Evolutionary conservation across 2,888 invertebrate species (phyloP), one percentile per base, ranked within the genome.

Genomic region (Tenthredo distinguenda): DNA sequence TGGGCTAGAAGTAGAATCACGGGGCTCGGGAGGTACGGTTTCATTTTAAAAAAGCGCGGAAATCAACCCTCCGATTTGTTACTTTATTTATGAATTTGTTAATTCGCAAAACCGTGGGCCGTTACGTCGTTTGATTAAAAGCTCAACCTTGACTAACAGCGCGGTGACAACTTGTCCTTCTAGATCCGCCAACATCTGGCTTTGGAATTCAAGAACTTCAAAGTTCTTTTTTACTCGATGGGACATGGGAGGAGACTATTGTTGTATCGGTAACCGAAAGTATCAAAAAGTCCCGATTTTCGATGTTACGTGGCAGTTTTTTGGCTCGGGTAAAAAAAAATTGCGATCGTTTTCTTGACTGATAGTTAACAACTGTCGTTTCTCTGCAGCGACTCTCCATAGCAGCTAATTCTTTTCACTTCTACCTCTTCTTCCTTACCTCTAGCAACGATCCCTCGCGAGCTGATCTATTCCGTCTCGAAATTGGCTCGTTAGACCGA

Each of bases 401-500:
- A 43, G 10, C 43, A 21, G 2, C 12, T 55, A 55, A 4, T n/a
- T 21, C 1, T 37, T 71, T 34, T 18, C 9, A 9, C 21, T 26
- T 2, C 10, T 18, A 12, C 10, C 37, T 71, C n/a, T 37, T 6
- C 34, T 37, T 37, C 31, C 68, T 31, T 15, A 18, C 10, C 12
- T 31, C 34, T 31, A 18, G 10, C 68, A 0, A 12, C 6, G 18
- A 31, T 34, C 37, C 12, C 71, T 40, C 37, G 71, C 15, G 71
- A 71, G n/a, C 18, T 37, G 71, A 37, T 74, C 7, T 43, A 43
- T 43, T 74, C 21, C 12, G n/a, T 21, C 10, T 74, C 7, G 12
- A 74, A 74, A 74, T 43, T 74, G 74, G 74, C 74, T 74, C n/a
- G 74, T 74, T 74, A 74, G 43, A 43, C 10, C 12, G 12, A 74